These are phyloP conservation scores for Aproaerema taeniolella DNA, from an alignment of 2,888 invertebrate genomes.

Conservation along the genomic window DNA sequence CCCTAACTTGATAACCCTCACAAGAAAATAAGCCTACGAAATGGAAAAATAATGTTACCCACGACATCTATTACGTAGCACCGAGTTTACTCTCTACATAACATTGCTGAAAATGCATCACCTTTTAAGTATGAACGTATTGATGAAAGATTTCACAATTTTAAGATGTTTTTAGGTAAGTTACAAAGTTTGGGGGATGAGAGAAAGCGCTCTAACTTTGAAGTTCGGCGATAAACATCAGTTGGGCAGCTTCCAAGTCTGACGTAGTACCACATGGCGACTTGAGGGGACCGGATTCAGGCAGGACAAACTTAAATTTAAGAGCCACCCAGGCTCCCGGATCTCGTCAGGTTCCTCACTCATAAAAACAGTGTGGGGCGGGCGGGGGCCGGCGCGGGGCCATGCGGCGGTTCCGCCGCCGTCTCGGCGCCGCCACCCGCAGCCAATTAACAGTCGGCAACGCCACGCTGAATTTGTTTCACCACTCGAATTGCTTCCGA, in stretches of 20 bases:
- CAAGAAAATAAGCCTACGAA: conserved; percentile 73
- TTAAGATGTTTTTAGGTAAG: too few species aligned
- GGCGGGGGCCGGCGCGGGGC: conserved; percentile 55
- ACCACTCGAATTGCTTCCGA: conserved; percentile 70
- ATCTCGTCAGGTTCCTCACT: conserved; percentile 61
- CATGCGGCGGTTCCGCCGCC: conserved; percentile 76
- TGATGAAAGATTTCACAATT: too few species aligned
- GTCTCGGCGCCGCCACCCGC: conserved; percentile 77
- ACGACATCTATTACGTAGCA: conserved; percentile 44
- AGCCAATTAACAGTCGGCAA: conserved; percentile 75
- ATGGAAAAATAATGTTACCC: conserved; percentile 72
- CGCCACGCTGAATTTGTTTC: conserved; percentile 71
- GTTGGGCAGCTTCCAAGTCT: too few species aligned
- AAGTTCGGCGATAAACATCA: too few species aligned
- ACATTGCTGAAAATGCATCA: conserved; percentile 18
- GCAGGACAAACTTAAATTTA: conserved; percentile 63
- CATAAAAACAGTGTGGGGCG: conserved; percentile 68
- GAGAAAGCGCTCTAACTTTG: too few species aligned
- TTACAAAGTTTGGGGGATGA: too few species aligned
- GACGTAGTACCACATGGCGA: conserved; percentile 34
- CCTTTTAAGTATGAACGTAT: too few species aligned
- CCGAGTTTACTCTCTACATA: conserved; percentile 29
- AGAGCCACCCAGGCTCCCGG: conserved; percentile 59
- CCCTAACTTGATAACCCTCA: conserved; percentile 73
- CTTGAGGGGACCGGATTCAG: conserved; percentile 34